A percentile compares a stretch with the other conserved stretches of the same genome.
Conservation (phyloP, 2,113 vertebrate genomes). For the Chamaea fasciata region DNA sequence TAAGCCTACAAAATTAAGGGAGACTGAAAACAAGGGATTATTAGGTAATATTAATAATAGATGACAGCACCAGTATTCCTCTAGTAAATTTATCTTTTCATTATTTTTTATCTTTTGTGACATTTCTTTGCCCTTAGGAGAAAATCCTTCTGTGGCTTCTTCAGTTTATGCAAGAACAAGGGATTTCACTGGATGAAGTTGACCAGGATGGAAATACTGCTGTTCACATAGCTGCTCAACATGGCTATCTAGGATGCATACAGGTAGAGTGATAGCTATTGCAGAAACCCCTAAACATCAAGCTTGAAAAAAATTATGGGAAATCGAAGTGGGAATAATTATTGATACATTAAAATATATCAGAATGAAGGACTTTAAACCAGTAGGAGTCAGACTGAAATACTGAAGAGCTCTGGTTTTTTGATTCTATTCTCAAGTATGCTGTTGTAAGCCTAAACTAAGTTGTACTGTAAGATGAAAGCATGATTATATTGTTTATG, state of each 20-base stretch:
- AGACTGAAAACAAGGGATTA: background rate
- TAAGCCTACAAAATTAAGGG: background rate
- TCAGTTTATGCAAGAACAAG: conserved; percentile 99
- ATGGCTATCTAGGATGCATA: conserved; percentile 92
- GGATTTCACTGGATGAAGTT: conserved; percentile 92
- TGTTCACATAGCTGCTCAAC: conserved; percentile 90
- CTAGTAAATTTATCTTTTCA: background rate
- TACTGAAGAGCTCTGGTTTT: fast-evolving
- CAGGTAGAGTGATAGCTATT: conserved; percentile 75
- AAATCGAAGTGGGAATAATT: background rate
- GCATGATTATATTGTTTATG: background rate
- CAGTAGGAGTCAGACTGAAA: background rate
- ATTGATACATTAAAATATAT: background rate
- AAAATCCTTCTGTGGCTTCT: conserved; percentile 96
- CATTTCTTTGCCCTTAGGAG: conserved; percentile 74
- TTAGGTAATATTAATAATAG: background rate
- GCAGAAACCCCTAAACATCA: background rate
- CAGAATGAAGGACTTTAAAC: background rate
- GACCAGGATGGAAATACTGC: conserved; percentile 94
- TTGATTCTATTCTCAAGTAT: background rate
- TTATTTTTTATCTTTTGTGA: background rate
- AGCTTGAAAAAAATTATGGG: background rate
- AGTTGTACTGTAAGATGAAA: background rate
- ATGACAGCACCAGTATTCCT: background rate
- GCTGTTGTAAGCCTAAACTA: background rate